phyloP scores from a whole-genome alignment of 2,888 invertebrate species.

The Molanna angustata region DNA sequence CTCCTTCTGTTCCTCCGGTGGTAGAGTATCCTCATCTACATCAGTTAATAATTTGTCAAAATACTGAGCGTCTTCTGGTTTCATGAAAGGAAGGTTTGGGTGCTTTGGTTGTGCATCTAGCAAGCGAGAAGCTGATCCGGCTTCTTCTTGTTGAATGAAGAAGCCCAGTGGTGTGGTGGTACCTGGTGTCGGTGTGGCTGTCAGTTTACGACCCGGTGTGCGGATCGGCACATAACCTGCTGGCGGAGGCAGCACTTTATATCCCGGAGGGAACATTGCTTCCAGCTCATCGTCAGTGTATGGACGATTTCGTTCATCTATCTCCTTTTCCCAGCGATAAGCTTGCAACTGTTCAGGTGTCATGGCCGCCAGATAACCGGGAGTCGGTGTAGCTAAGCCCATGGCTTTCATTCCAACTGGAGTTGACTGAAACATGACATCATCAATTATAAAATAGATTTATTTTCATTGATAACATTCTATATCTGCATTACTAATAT shows the following conservation, averaged over 20 bases:
- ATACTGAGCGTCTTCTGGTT: constrained; percentile 99
- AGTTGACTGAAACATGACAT: constrained; percentile 53
- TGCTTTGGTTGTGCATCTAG: constrained; percentile 98
- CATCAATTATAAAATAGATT: no score
- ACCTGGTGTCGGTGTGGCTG: constrained; percentile 97
- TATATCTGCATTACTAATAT: no score
- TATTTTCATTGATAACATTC: no score
- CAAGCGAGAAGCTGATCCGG: constrained; percentile 71
- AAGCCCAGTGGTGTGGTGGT: constrained; percentile 90
- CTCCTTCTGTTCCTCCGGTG: constrained; percentile 97
- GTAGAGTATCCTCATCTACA: constrained; percentile 93
- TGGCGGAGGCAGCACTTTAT: constrained; percentile 94
- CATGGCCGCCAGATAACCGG: constrained; percentile 95
- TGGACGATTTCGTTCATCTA: constrained; percentile 96
- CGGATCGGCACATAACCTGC: constrained; percentile 94
- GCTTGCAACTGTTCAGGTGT: constrained; percentile 99
- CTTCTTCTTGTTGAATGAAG: constrained; percentile 91
- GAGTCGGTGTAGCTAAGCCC: constrained; percentile 98
- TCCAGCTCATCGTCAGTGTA: constrained; percentile 97
- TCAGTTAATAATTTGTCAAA: constrained; percentile 98
- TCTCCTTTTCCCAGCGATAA: constrained; percentile 97
- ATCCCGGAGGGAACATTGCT: constrained; percentile 96
- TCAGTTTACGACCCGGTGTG: constrained; percentile 95
- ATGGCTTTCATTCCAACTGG: constrained; percentile 94
- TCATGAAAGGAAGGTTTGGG: constrained; percentile 95